phyloP scores from a whole-genome alignment of 2,113 vertebrate genomes.

The Acrocephalus arundinaceus region DNA sequence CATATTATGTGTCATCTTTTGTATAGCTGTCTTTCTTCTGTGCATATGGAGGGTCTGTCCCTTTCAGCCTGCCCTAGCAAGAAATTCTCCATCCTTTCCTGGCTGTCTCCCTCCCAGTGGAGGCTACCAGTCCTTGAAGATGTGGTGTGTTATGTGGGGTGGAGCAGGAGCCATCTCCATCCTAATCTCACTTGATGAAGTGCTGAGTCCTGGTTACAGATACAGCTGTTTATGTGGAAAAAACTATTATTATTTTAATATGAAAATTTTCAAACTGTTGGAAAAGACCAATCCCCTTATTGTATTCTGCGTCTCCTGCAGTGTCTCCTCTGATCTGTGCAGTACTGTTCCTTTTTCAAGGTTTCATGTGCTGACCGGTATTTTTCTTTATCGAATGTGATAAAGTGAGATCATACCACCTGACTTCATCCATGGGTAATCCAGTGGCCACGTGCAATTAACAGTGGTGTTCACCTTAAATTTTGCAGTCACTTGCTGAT shows the following conservation, averaged over 20 bases:
- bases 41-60: background rate
- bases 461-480: background rate
- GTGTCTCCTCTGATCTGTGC: background rate
- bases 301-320: background rate
- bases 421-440: background rate
- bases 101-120: background rate
- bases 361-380: accelerated
- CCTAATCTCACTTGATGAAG: background rate
- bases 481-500: background rate
- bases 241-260: background rate
- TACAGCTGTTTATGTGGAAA: background rate
- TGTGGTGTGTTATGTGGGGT: background rate
- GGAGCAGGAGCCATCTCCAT: background rate
- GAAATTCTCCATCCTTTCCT: background rate
- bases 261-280: background rate
- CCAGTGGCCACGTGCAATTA: background rate
- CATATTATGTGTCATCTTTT: background rate
- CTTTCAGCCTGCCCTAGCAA: background rate
- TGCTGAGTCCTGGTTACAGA: background rate
- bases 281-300: background rate
- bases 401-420: background rate
- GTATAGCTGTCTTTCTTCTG: background rate
- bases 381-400: background rate
- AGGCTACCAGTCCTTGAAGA: background rate
- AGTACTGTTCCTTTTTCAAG: background rate